Evolutionary conservation across 2,888 invertebrate species (phyloP), one percentile per base, ranked within the genome.

Genomic region (Laothoe populi): DNA sequence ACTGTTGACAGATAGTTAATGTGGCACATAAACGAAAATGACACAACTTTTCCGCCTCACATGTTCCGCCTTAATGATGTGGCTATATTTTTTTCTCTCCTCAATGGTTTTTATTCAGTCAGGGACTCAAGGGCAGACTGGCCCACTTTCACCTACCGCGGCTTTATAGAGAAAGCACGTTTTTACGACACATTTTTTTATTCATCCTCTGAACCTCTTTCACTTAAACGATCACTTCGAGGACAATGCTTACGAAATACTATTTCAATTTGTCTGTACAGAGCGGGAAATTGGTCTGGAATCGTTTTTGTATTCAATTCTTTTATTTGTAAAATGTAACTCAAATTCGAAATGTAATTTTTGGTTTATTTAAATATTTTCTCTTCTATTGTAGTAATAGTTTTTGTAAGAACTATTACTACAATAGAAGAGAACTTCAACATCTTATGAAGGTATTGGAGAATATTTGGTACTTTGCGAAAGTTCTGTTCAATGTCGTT

Each of bases 71-170:
- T 24, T 49, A 53, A 49, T 21, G 60, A 60, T 53, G 31, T 26
- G 53, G 48, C 42, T 53, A 42, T 23, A 60, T 60, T 49, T 60
- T n/a, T 40, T 60, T 42, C 42, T 49, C 26, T 40, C 31, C 42
- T 35, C 58, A 21, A 42, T 49, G n/a, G 26, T 46, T 46, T 59
- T 59, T 58, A 48, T 48, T 40, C 57, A 35, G 31, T 16, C 10
- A 38, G 81, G 76, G 77, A 69, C 75, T 82, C 88, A 88, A 88
- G 88, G 88, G 85, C 87, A 84, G 75, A 72, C 63, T 66, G 73
- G 66, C 77, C 67, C 77, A 86, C 91, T 90, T 90, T 90, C 91
- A 88, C 90, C 88, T 82, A 84, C 80, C 83, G 83, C 84, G 74
- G 77, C 80, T 79, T 77, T 74, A 76, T 67, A 74, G 78, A 86